Evolutionary conservation across 2,113 vertebrate genomes (phyloP).

Genomic region (Tetraodon nigroviridis): DNA sequence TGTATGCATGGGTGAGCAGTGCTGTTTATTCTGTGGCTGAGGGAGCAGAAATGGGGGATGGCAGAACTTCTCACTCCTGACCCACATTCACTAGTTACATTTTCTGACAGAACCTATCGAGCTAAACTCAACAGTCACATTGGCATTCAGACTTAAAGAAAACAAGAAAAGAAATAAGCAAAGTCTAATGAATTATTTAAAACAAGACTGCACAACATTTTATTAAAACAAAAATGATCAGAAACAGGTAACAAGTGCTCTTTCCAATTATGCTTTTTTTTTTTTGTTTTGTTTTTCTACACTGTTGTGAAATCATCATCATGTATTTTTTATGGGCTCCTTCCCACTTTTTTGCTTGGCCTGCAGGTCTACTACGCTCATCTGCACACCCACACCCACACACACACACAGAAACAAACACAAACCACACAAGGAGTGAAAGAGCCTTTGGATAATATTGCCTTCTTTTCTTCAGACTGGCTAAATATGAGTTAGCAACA

Average conservation of each 20-base stretch:
- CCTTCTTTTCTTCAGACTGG: slow-evolving; percentile 45
- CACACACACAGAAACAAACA: slow-evolving; percentile 15
- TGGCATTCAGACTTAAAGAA: slow-evolving; percentile 24
- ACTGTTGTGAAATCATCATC: slow-evolving; percentile 61
- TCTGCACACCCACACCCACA: slow-evolving; percentile 48
- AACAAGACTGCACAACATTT: slow-evolving; percentile 1
- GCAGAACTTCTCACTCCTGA: slow-evolving; percentile 47
- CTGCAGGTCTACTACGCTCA: slow-evolving; percentile 58
- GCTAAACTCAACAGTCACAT: slow-evolving; percentile 43
- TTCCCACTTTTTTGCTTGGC: slow-evolving; percentile 53
- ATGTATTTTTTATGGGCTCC: slow-evolving; percentile 70
- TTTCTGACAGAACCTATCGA: slow-evolving; percentile 45
- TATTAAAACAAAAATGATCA: slow-evolving; percentile 54
- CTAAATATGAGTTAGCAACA: slow-evolving; percentile 7
- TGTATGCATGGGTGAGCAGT: slow-evolving; percentile 61
- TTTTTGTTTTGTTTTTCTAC: slow-evolving; percentile 18
- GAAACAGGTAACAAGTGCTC: slow-evolving; percentile 32
- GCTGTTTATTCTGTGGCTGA: slow-evolving; percentile 55
- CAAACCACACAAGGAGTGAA: slow-evolving; percentile 8
- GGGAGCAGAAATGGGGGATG: slow-evolving; percentile 27
- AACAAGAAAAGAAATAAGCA: neutral
- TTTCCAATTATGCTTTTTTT: slow-evolving; percentile 53
- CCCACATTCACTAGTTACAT: slow-evolving; percentile 58
- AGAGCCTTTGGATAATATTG: slow-evolving; percentile 40
- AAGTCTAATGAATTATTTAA: neutral